Conservation (phyloP, 2,797 vertebrate species). For the Thalassophryne amazonica region DNA sequence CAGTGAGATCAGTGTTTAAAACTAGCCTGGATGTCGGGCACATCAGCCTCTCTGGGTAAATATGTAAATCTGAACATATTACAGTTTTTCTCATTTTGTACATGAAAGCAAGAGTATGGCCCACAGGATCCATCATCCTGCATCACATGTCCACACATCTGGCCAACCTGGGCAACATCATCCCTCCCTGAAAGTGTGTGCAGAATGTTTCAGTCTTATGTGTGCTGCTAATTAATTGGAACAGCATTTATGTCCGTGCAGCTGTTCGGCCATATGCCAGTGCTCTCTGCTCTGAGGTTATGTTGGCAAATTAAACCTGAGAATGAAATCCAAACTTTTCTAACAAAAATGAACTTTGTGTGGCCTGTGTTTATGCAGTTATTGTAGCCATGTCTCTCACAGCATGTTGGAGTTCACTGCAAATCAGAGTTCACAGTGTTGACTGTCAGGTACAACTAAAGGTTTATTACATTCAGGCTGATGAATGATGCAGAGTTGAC, state of each 20-base stretch:
- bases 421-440: too few relatives aligned
- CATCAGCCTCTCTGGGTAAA: background rate
- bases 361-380: slow-evolving; percentile 15
- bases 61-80: background rate
- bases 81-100: background rate
- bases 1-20: background rate
- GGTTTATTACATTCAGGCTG: too few relatives aligned
- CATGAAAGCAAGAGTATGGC: slow-evolving; percentile 2
- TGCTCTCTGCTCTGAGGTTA: slow-evolving; percentile 67
- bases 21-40: background rate
- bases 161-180: slow-evolving; percentile 29
- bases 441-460: too few relatives aligned
- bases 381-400: too few relatives aligned
- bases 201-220: slow-evolving; percentile 58
- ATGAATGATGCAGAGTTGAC: too few relatives aligned
- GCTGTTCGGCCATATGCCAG: slow-evolving; percentile 76
- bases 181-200: slow-evolving; percentile 47
- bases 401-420: too few relatives aligned
- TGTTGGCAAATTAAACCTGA: slow-evolving; percentile 69
- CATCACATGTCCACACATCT: slow-evolving; percentile 15
- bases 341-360: slow-evolving; percentile 39
- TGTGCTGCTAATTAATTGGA: slow-evolving; percentile 72
- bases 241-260: slow-evolving; percentile 72
- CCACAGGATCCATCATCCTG: slow-evolving; percentile 1
- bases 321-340: slow-evolving; percentile 54